Evolutionary conservation across 2,888 invertebrate genomes (phyloP), one percentile per base, ranked within the genome.

Genomic region (Cryptocephalus primarius): DNA sequence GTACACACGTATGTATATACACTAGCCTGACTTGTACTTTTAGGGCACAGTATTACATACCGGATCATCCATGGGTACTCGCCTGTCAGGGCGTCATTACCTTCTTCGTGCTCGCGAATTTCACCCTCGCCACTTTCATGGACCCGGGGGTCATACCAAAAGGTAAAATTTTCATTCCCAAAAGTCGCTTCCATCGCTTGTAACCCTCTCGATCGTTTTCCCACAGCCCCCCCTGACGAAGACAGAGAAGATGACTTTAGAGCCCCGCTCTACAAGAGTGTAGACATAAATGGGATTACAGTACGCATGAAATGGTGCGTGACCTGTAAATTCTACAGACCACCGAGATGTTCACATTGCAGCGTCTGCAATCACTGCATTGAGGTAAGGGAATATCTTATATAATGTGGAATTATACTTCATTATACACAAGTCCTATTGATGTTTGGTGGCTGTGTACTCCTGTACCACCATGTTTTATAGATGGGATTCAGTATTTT

Each of bases 251-350:
- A 97, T 72, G 97, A 99, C 73, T 90, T 94, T 67, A 81, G 95
- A 62, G 93, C 96, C 51, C 93, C 93, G 9, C 76, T 99, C 51
- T 97, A 96, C 73, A 93, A 92, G 73, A 94, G 87, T 72, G 93
- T 96, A 55, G 96, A 97, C 73, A 95, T 99, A 60, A 93, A 95
- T 74, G 96, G 96, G 51, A 94, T 97, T 58, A 94, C 94, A 10
- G 95, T 99, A 52, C 85, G 97, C 53, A 97, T 99, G 97, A 99
- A 99, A 75, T 99, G 97, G 97, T 97, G 99, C 74, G 91, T 94
- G 59, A 99, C 99, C 2, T 99, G 99, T 76, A 94, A 96, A 76
- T 99, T 99, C 77, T 99, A 99, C 75, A 80, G 99, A 64, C 99
- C 99, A 68, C 99, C 99, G 54, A 79, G 99, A 65, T 96, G 97